A percentile compares a stretch with the other conserved stretches of the same genome.
Conservation (phyloP, 2,888 invertebrate genomes). For the Eurois occulta region DNA sequence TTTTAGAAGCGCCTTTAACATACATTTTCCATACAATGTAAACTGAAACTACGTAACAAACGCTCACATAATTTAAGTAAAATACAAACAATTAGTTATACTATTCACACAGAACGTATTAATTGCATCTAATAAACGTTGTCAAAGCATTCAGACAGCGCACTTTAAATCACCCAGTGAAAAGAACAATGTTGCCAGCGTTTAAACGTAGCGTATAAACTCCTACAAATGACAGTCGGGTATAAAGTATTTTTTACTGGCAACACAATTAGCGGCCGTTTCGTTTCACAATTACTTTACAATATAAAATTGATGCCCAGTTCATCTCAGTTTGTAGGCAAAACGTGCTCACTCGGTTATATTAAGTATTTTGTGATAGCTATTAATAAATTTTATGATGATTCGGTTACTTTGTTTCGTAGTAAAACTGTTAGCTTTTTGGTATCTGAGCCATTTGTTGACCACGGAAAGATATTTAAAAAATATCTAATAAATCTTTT, state of each 20-base stretch:
- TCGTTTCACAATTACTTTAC: slow-evolving; percentile 74
- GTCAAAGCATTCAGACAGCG: slow-evolving; percentile 56
- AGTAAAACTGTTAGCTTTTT: background rate
- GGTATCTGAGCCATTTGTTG: background rate
- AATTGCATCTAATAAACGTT: slow-evolving; percentile 69
- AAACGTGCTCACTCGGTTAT: slow-evolving; percentile 55
- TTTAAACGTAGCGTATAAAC: slow-evolving; percentile 58
- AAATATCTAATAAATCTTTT: background rate
- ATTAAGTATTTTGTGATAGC: slow-evolving; percentile 64
- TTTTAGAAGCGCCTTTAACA: background rate
- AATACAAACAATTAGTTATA: slow-evolving; percentile 40
- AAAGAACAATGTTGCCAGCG: slow-evolving; percentile 74
- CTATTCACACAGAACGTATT: slow-evolving; percentile 61
- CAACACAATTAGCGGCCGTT: slow-evolving; percentile 73
- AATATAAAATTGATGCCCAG: slow-evolving; percentile 74
- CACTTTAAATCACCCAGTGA: slow-evolving; percentile 64
- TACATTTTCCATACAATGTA: slow-evolving; percentile 31
- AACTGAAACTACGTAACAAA: slow-evolving; percentile 3
- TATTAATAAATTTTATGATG: slow-evolving; percentile 64
- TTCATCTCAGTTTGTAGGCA: slow-evolving; percentile 53
- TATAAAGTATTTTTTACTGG: slow-evolving; percentile 77
- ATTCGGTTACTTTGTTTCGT: slow-evolving; percentile 60
- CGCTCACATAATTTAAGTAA: slow-evolving; percentile 10
- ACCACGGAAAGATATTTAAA: background rate
- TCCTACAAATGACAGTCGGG: slow-evolving; percentile 73